A percentile compares a stretch with the other conserved stretches of the same genome.
Evolutionary conservation across 2,888 invertebrate genomes (phyloP).

Genomic region (Phrixothrix hirtus): DNA sequence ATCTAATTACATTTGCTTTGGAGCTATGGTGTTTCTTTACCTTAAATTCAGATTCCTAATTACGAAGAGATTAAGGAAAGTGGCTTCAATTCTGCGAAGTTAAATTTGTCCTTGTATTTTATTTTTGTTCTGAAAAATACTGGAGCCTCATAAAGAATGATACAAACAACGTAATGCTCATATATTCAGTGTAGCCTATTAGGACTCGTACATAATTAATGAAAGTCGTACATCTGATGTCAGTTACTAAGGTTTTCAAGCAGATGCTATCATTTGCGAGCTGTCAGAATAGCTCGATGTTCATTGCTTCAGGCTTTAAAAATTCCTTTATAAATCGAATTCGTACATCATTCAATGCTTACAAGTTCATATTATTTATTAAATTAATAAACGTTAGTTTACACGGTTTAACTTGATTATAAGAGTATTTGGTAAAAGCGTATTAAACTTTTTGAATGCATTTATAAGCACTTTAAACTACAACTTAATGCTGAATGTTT

Average conservation of each 20-base stretch:
- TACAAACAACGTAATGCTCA: no score
- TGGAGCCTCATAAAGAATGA: no score
- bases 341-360: neutral
- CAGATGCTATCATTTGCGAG: constrained; percentile 14
- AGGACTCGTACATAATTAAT: constrained; percentile 14
- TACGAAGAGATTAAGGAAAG: no score
- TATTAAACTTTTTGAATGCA: no score
- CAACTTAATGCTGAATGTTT: neutral
- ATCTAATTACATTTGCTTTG: no score
- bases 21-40: no score
- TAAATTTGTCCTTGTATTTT: no score
- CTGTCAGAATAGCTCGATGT: constrained; percentile 16
- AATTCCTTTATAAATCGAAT: constrained; percentile 3
- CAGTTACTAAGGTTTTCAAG: constrained; percentile 6
- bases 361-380: neutral
- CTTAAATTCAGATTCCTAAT: no score
- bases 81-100: no score
- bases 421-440: neutral
- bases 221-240: constrained; percentile 21
- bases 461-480: neutral
- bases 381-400: neutral
- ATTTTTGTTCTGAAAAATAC: no score
- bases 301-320: constrained; percentile 7
- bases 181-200: constrained; percentile 1
- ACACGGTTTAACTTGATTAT: neutral